Evolutionary conservation across 2,113 vertebrate genomes (phyloP), one percentile per base, ranked within the genome.

Genomic region (Pristiophorus japonicus): DNA sequence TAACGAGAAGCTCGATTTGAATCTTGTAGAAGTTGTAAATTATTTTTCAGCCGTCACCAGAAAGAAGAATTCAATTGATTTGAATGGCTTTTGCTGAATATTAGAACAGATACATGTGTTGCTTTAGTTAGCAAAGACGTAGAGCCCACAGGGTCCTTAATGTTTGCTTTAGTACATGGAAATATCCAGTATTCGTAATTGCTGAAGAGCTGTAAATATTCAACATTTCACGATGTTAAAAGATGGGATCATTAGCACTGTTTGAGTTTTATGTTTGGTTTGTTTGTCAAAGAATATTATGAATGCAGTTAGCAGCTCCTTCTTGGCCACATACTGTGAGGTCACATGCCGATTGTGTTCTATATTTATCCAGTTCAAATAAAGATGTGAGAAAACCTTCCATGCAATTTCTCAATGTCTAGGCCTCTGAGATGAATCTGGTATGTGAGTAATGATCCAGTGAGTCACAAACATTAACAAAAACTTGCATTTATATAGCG

Each of bases 11-110:
- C 66, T 94, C 73, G 45, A 45, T 34, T n/a, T 94, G 66, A 24
- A 94, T 94, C 93, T 73, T 73, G 65, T 67, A 94, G 66, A 94
- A 67, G 93, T 94, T 94, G 93, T 94, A 94, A 94, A 94, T 70
- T 47, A 70, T 94, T 70, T 70, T 51, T 51, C 51, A 10, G 1
- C 24, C 42, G n/a, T 73, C 66, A 47, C 45, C 65, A 51, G 42
- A 47, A 14, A 30, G 66, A 94, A 70, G 66, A 51, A 18, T 94
- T 94, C 93, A 94, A 70, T 94, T 94, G 63, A 94, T 67, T 94
- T 94, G 93, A 94, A 94, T 94, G 66, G 11, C 93, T 94, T 30
- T 94, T 47, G 4, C 66, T 34, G 42, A 67, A 51, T 45, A 38
- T 70, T 73, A 94, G 24, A 30, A 51, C 11, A 70, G 63, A 70